Conservation (phyloP, 2,113 vertebrate genomes). For the Gila orcuttii region DNA sequence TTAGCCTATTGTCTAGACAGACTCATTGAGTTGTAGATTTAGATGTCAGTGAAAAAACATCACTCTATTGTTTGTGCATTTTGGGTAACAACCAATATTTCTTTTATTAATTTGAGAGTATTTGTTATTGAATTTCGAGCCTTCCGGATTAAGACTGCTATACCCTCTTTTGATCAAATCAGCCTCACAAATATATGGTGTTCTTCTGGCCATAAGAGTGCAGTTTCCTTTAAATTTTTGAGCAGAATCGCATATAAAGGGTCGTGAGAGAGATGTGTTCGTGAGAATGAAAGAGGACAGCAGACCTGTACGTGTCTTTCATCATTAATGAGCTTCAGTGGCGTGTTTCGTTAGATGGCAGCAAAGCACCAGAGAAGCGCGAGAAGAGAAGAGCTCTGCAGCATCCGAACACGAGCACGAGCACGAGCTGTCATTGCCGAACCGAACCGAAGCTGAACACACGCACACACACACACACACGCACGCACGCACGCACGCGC, state of each 20-base stretch:
- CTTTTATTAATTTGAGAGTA: not conserved
- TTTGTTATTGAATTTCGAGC: not conserved
- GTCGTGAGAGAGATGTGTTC: not conserved
- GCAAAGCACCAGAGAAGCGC: not conserved
- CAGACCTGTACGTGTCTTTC: constrained; percentile 11
- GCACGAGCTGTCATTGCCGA: constrained; percentile 3
- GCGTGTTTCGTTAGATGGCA: constrained; percentile 15
- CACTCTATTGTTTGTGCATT: not conserved
- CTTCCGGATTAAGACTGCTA: too few relatives aligned
- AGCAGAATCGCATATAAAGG: too few relatives aligned
- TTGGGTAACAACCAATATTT: not conserved
- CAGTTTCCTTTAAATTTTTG: too few relatives aligned
- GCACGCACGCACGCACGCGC: not conserved
- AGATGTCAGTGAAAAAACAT: not conserved
- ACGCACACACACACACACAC: not conserved
- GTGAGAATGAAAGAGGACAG: constrained; percentile 16
- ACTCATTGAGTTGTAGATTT: not conserved
- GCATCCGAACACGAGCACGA: constrained; percentile 17
- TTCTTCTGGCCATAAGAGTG: not conserved
- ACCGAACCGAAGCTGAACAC: not conserved
- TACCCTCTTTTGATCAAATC: not conserved
- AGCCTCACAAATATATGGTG: not conserved
- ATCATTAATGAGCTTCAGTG: constrained; percentile 1
- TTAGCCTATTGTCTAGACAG: too few relatives aligned
- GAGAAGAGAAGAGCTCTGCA: not conserved